These are phyloP conservation scores for Hypsibius dujardini DNA, from an alignment of 1,140 invertebrate species.

Conservation along the genomic window DNA sequence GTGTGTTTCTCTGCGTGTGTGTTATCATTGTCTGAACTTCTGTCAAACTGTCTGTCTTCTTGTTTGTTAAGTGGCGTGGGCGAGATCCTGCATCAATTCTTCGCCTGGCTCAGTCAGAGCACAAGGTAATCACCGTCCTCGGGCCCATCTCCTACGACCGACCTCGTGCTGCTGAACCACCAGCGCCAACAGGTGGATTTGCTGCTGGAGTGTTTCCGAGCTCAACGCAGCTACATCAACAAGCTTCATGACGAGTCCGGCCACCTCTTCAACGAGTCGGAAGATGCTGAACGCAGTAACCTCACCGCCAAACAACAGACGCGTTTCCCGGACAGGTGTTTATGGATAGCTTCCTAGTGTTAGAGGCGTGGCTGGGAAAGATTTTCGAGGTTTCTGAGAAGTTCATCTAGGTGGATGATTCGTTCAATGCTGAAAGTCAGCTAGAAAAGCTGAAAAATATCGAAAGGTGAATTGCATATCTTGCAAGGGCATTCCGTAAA, in stretches of 20 bases:
- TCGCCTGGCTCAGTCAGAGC: constrained; percentile 75
- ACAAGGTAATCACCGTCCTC: constrained; percentile 77
- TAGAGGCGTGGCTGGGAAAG: constrained; percentile 28
- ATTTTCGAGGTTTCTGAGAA: constrained; percentile 12
- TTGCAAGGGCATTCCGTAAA: no score
- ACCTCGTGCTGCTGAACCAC: constrained; percentile 70
- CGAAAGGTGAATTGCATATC: not conserved
- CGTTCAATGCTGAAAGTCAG: constrained; percentile 61
- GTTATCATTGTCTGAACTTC: no score
- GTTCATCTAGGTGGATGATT: constrained; percentile 19
- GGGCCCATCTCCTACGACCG: constrained; percentile 67
- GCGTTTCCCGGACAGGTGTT: not conserved
- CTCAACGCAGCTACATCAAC: not conserved
- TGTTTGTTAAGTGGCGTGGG: no score
- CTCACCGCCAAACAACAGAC: constrained; percentile 34
- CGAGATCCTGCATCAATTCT: constrained; percentile 38
- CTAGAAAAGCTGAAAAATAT: constrained; percentile 49
- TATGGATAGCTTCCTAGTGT: constrained; percentile 19
- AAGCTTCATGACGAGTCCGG: constrained; percentile 5
- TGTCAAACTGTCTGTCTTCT: no score
- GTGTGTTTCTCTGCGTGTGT: no score
- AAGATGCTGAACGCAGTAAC: not conserved
- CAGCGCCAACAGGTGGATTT: constrained; percentile 61
- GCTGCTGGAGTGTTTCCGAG: not conserved
- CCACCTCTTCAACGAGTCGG: not conserved